Conservation (phyloP, 2,888 invertebrate species). For the Chloroclysta siterata region DNA sequence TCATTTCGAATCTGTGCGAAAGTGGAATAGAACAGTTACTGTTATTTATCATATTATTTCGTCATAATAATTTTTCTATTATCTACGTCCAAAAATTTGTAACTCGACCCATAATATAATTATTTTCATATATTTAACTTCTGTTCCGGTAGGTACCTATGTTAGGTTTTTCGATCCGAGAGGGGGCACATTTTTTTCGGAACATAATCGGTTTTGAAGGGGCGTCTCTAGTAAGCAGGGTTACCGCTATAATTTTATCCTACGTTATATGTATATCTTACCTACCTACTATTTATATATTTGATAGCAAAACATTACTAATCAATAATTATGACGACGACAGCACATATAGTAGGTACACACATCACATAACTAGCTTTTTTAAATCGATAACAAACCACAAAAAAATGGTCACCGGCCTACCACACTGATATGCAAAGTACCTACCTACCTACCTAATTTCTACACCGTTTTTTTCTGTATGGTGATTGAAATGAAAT, state of each 20-base stretch:
- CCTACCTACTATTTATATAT: not conserved
- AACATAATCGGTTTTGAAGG: constrained; percentile 2
- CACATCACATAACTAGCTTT: not conserved
- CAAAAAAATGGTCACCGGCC: not conserved
- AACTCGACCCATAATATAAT: no score
- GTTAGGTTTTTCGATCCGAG: not conserved
- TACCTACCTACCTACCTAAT: no score
- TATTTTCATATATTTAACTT: no score
- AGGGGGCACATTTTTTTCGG: not conserved
- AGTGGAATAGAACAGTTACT: no score
- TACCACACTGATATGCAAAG: constrained; percentile 1
- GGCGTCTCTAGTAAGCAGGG: constrained; percentile 1
- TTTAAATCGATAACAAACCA: constrained; percentile 7
- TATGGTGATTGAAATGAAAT: not conserved
- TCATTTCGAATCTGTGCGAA: no score
- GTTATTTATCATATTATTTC: no score
- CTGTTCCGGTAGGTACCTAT: no score
- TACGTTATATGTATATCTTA: not conserved
- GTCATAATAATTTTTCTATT: no score
- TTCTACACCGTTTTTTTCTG: not conserved
- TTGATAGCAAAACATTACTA: not conserved
- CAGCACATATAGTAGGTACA: not conserved
- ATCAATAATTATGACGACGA: not conserved
- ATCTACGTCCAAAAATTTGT: no score
- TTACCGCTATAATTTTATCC: not conserved